Conservation (phyloP, 2,797 vertebrate species). For the Siniperca scherzeri region DNA sequence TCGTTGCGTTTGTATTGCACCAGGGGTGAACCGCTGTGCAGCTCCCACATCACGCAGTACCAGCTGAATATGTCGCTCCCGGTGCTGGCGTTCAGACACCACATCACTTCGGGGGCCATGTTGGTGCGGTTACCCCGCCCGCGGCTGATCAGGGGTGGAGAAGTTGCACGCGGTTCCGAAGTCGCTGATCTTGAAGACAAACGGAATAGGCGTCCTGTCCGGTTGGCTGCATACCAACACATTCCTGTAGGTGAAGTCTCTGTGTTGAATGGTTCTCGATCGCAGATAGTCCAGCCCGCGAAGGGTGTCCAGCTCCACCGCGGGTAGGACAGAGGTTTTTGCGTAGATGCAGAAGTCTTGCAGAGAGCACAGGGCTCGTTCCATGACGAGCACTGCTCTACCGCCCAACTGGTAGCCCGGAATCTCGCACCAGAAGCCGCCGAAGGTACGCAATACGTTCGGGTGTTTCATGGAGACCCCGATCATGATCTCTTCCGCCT, state of each 20-base stretch:
- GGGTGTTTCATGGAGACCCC: not conserved
- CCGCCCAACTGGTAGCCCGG: not conserved
- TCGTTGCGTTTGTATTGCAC: not conserved
- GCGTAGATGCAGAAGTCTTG: not conserved
- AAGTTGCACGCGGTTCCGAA: conserved; percentile 8
- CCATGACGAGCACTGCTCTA: not conserved
- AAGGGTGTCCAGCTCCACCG: conserved; percentile 3
- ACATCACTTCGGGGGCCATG: conserved; percentile 28
- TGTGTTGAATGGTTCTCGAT: not conserved
- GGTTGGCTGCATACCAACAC: not conserved
- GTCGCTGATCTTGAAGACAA: conserved; percentile 21
- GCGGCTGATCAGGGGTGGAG: conserved; percentile 3
- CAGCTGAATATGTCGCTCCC: conserved; percentile 24
- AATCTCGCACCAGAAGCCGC: not conserved
- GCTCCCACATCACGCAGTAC: conserved; percentile 29
- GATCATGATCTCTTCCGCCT: conserved; percentile 6
- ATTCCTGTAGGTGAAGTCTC: conserved; percentile 20
- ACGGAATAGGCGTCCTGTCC: fast-evolving
- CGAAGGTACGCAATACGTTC: conserved; percentile 4
- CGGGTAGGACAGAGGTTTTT: fast-evolving
- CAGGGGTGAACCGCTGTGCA: not conserved
- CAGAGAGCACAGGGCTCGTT: not conserved
- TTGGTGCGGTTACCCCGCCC: not conserved
- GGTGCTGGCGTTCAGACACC: not conserved
- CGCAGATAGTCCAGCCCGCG: not conserved